Conservation (phyloP, 1,140 invertebrate species). For the Belonocnema kinseyi region DNA sequence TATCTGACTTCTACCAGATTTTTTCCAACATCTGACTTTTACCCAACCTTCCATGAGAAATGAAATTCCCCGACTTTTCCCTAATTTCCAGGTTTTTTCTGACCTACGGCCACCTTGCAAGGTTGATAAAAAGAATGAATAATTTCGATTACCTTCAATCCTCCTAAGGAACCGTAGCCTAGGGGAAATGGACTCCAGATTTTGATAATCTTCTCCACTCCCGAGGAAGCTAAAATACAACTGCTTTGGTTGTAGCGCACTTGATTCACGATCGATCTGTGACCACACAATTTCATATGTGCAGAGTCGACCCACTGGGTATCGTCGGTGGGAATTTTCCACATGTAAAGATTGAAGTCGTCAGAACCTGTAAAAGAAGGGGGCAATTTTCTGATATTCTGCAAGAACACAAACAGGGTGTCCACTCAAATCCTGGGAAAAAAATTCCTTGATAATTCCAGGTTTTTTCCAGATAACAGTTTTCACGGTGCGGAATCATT, state of each 20-base stretch:
- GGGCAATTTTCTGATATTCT: background rate
- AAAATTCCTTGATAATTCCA: too few species aligned
- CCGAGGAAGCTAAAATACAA: conserved; percentile 92
- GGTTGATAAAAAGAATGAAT: background rate
- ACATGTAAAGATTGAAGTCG: conserved; percentile 96
- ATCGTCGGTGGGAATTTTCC: conserved; percentile 86
- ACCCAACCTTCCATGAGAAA: too few species aligned
- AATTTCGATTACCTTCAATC: conserved; percentile 62
- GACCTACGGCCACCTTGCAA: background rate
- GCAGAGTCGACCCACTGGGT: conserved; percentile 81
- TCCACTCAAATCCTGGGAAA: too few species aligned
- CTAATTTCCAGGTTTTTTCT: too few species aligned
- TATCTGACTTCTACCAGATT: too few species aligned
- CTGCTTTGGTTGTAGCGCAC: conserved; percentile 92
- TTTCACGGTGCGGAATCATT: too few species aligned
- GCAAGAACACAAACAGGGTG: too few species aligned
- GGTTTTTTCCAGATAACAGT: too few species aligned
- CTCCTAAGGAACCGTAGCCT: conserved; percentile 64
- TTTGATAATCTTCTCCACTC: conserved; percentile 97
- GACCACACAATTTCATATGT: conserved; percentile 90
- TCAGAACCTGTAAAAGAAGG: conserved; percentile 83
- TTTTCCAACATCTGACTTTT: too few species aligned
- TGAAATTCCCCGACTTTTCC: too few species aligned
- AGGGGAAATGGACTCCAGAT: conserved; percentile 76
- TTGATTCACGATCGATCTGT: conserved; percentile 97